phyloP scores from a whole-genome alignment of 2,797 vertebrate genomes.

The Tadarida brasiliensis region DNA sequence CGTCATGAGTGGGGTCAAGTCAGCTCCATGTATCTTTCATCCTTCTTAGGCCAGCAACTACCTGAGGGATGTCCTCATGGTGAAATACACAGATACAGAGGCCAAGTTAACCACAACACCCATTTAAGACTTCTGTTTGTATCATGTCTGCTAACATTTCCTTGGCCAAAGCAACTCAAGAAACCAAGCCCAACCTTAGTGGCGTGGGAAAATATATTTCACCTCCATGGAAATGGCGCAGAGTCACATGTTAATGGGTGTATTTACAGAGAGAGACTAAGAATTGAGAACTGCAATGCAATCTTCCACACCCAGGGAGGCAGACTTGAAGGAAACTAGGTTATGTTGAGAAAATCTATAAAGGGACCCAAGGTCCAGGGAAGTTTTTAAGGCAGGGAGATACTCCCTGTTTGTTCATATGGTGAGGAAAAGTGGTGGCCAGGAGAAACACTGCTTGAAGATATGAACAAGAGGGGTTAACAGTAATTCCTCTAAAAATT shows the following conservation, averaged over 20 bases:
- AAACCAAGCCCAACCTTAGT: not conserved
- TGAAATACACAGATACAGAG: not conserved
- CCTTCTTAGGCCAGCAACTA: not conserved
- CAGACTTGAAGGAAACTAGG: conserved; percentile 2
- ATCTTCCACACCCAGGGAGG: not conserved
- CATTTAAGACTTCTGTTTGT: not conserved
- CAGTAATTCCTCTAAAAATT: not conserved
- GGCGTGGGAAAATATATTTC: not conserved
- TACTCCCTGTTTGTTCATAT: not conserved
- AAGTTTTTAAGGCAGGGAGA: not conserved
- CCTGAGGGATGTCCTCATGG: not conserved
- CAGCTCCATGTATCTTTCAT: not conserved
- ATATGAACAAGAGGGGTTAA: not conserved
- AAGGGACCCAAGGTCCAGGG: not conserved
- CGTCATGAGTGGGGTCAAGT: not conserved
- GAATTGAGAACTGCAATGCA: not conserved
- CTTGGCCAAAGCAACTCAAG: not conserved
- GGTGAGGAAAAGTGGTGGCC: not conserved
- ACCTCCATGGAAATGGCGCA: not conserved
- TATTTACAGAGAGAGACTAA: not conserved
- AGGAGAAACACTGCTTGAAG: not conserved
- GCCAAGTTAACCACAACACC: not conserved
- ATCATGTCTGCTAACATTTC: not conserved
- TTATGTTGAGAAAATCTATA: not conserved
- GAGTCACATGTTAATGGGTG: not conserved